Conservation (phyloP, 2,113 vertebrate genomes). For the Micromys minutus region DNA sequence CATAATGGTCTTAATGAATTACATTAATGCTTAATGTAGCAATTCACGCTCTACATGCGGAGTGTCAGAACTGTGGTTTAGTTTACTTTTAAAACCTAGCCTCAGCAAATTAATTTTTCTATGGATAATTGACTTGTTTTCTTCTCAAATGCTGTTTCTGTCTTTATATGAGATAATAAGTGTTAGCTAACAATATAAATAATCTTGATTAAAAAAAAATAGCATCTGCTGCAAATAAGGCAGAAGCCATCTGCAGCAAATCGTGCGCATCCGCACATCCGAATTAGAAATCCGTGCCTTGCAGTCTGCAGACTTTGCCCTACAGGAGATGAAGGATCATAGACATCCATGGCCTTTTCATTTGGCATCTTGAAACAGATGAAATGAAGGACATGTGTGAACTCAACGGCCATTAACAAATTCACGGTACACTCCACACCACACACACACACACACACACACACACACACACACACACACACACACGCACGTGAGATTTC, state of each 20-base stretch:
- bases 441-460: no score
- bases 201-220: conserved; percentile 63
- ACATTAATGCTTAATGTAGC: not conserved
- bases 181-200: conserved; percentile 70
- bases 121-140: conserved; percentile 46
- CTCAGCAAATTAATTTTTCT: conserved; percentile 47
- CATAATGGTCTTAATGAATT: not conserved
- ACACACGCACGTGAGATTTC: not conserved
- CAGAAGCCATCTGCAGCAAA: conserved; percentile 69
- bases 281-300: conserved; percentile 71
- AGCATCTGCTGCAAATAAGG: conserved; percentile 61
- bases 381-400: conserved; percentile 77
- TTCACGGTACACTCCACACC: conserved; percentile 57
- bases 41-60: not conserved
- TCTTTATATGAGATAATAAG: conserved; percentile 49
- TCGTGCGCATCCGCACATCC: conserved; percentile 53
- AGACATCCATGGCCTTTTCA: conserved; percentile 73
- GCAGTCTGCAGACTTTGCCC: conserved; percentile 46
- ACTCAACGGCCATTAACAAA: conserved; percentile 43
- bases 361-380: conserved; percentile 74
- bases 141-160: conserved; percentile 8
- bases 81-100: conserved; percentile 42
- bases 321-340: conserved; percentile 3
- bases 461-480: not conserved
- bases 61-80: not conserved